A percentile compares a stretch with the other conserved stretches of the same genome.
Conservation (phyloP, 2,797 vertebrate species). For the Eurystomus glaucurus region DNA sequence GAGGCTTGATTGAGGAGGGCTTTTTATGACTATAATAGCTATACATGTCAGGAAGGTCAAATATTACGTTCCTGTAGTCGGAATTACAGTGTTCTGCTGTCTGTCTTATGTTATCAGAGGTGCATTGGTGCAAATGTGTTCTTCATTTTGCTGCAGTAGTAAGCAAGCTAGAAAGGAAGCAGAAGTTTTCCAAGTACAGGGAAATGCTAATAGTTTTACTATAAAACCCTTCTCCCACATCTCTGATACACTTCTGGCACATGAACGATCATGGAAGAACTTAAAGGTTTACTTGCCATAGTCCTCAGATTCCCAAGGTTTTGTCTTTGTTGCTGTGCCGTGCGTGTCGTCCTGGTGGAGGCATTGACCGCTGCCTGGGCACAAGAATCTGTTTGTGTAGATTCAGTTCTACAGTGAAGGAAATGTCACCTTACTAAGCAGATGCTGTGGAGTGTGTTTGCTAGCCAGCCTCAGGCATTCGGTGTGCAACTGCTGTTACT, state of each 20-base stretch:
- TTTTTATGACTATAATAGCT: background rate
- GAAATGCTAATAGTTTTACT: background rate
- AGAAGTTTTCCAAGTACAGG: background rate
- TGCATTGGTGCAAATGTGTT: background rate
- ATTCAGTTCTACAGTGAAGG: background rate
- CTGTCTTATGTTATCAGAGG: background rate
- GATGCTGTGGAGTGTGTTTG: background rate
- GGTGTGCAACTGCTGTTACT: background rate
- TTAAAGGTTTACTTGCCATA: background rate
- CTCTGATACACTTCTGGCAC: background rate
- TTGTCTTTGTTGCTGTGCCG: background rate
- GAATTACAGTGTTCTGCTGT: background rate
- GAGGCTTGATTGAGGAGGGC: background rate
- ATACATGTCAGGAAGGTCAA: background rate
- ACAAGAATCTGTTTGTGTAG: background rate
- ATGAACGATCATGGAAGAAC: background rate
- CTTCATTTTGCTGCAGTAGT: background rate
- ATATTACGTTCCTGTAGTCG: background rate
- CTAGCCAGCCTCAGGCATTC: background rate
- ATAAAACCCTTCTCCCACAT: background rate
- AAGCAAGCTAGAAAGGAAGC: background rate
- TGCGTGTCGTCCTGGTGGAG: background rate
- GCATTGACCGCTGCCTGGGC: accelerated
- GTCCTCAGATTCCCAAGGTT: background rate
- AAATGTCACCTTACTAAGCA: background rate